A percentile compares a stretch with the other conserved stretches of the same genome.
These are phyloP conservation scores for Strigamia transsilvanica DNA, from an alignment of 2,888 invertebrate species.

Conservation along the genomic window DNA sequence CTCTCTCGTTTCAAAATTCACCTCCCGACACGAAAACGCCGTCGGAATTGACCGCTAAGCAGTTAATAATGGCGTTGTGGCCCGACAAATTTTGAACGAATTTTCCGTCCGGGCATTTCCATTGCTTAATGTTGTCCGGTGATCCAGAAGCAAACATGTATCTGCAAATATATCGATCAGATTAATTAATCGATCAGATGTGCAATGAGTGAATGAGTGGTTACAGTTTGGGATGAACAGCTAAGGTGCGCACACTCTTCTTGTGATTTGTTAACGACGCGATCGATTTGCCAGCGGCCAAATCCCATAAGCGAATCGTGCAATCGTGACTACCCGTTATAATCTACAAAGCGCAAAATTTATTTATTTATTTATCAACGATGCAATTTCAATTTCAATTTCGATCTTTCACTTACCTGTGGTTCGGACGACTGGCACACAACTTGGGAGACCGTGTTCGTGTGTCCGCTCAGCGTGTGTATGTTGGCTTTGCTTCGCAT, in stretches of 20 bases:
- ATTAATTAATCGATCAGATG: no score
- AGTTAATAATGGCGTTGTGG: conserved; percentile 97
- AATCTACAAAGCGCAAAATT: no score
- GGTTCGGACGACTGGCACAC: conserved; percentile 93
- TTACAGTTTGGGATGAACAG: conserved; percentile 70
- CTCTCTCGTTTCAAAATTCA: conserved; percentile 54
- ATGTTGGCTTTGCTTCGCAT: conserved; percentile 99
- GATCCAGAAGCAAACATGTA: conserved; percentile 97
- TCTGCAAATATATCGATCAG: no score
- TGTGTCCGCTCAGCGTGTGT: conserved; percentile 93
- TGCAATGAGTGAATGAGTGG: no score
- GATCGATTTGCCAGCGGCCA: conserved; percentile 92
- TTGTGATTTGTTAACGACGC: conserved; percentile 98
- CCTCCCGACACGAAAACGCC: conserved; percentile 96
- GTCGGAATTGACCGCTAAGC: conserved; percentile 92
- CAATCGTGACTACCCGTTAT: conserved; percentile 78
- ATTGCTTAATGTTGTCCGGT: conserved; percentile 98
- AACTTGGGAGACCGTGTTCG: conserved; percentile 95
- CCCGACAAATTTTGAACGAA: conserved; percentile 97
- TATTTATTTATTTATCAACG: no score
- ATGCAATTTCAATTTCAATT: no score
- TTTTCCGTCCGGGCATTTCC: conserved; percentile 97
- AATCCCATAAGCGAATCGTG: conserved; percentile 96
- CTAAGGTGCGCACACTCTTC: conserved; percentile 76
- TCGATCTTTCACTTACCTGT: no score